Conservation (phyloP, 30 jellyfish, hydroid and myxozoan genomes). For the Hydra vulgaris region DNA sequence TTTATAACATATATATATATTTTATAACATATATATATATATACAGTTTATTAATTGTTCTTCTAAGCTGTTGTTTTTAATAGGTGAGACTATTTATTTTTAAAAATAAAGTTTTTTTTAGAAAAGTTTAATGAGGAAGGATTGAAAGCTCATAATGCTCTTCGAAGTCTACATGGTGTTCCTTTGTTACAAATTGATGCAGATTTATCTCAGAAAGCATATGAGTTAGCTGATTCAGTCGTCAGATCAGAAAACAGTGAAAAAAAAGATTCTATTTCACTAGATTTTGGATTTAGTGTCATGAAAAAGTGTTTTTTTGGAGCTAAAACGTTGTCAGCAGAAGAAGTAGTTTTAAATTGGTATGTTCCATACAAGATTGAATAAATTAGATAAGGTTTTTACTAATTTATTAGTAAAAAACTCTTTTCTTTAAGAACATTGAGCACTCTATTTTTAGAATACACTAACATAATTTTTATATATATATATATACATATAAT, state of each 20-base stretch:
- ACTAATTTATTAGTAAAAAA: too few relatives aligned
- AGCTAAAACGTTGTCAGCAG: constrained; percentile 36
- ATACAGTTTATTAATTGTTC: not conserved
- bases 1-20: too few relatives aligned
- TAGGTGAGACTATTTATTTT: not conserved
- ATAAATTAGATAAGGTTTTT: too few relatives aligned
- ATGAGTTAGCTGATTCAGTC: constrained; percentile 23
- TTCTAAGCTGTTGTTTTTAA: too few relatives aligned
- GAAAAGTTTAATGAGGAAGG: constrained; percentile 22
- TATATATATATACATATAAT: too few relatives aligned
- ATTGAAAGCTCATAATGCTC: constrained; percentile 39
- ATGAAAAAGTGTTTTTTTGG: constrained; percentile 47
- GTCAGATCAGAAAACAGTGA: constrained; percentile 20
- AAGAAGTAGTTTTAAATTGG: constrained; percentile 78
- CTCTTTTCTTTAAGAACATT: too few relatives aligned
- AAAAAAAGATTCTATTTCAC: constrained; percentile 16
- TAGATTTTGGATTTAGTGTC: constrained; percentile 48
- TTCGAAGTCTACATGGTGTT: constrained; percentile 35
- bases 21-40: too few relatives aligned
- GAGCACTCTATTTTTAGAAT: too few relatives aligned
- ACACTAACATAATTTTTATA: too few relatives aligned
- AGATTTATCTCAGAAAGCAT: constrained; percentile 15
- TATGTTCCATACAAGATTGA: too few relatives aligned
- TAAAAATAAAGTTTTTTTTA: not conserved
- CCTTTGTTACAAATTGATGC: constrained; percentile 7